Evolutionary conservation across 2,888 invertebrate species (phyloP).

Genomic region (Synanthedon vespiformis): DNA sequence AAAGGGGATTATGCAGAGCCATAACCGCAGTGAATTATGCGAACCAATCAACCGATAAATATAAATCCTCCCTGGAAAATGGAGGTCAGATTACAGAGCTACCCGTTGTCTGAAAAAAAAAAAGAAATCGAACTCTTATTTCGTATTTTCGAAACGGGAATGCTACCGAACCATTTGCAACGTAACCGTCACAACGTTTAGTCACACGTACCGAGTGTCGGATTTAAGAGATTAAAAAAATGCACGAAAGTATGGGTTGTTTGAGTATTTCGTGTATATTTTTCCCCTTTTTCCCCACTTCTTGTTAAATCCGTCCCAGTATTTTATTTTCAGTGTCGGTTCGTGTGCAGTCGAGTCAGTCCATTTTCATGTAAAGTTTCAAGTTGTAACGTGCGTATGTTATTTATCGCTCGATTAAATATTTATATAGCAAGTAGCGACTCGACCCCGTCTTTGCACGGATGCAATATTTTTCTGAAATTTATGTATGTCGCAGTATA

Average conservation of each 20-base stretch:
- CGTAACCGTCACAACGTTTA: slow-evolving; percentile 16
- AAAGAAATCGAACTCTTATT: slow-evolving; percentile 12
- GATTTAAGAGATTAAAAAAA: neutral
- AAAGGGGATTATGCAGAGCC: neutral
- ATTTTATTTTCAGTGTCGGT: neutral
- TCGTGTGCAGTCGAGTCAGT: no score
- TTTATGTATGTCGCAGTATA: no score
- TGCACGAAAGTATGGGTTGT: neutral
- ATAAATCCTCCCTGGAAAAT: neutral
- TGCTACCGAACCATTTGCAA: slow-evolving; percentile 12
- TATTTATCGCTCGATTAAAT: no score
- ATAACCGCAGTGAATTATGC: neutral
- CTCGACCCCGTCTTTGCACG: no score
- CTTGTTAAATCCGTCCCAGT: neutral
- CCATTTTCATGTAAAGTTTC: no score
- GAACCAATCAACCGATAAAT: neutral
- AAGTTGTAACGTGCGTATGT: no score
- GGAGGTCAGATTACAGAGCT: neutral
- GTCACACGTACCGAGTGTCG: slow-evolving; percentile 11
- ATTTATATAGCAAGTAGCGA: no score
- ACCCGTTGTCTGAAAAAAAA: slow-evolving; percentile 6
- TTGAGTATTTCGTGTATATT: neutral
- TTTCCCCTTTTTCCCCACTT: neutral
- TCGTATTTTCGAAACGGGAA: slow-evolving; percentile 21
- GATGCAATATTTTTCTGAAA: no score